Percentiles rank a stretch among this genome's conserved stretches.
phyloP scores from a whole-genome alignment of 2,888 invertebrate species.

The Campaea margaritaria region DNA sequence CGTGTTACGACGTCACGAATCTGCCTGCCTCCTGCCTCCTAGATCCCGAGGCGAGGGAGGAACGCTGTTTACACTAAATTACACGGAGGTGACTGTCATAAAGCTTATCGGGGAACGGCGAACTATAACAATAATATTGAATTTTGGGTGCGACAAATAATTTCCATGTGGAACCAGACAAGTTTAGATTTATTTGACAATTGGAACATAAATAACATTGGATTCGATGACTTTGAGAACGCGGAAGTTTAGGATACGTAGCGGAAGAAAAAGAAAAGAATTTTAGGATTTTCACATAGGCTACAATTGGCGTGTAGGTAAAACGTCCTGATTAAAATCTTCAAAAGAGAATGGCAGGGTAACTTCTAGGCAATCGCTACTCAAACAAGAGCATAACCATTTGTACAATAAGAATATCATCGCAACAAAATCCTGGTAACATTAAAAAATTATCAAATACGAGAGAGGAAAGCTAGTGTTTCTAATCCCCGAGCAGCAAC shows the following conservation, averaged over 20 bases:
- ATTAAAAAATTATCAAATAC: neutral
- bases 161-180: conserved; percentile 22
- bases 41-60: conserved; percentile 50
- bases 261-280: neutral
- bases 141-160: conserved; percentile 32
- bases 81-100: conserved; percentile 47
- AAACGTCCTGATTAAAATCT: too few species aligned
- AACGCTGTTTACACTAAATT: conserved; percentile 61
- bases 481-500: conserved; percentile 4
- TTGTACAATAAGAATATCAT: too few species aligned
- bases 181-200: conserved; percentile 23
- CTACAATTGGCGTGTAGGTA: too few species aligned
- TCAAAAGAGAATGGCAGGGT: too few species aligned
- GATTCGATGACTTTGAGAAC: neutral
- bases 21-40: conserved; percentile 42
- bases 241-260: neutral
- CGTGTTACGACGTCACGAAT: conserved; percentile 58
- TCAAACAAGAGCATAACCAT: neutral
- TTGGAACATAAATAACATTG: conserved; percentile 14
- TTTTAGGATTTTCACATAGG: neutral
- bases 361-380: too few species aligned
- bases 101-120: conserved; percentile 38
- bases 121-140: conserved; percentile 34
- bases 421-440: too few species aligned
- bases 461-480: neutral